Conservation (phyloP, 2,888 invertebrate species). For the Drosophila kokeensis region DNA sequence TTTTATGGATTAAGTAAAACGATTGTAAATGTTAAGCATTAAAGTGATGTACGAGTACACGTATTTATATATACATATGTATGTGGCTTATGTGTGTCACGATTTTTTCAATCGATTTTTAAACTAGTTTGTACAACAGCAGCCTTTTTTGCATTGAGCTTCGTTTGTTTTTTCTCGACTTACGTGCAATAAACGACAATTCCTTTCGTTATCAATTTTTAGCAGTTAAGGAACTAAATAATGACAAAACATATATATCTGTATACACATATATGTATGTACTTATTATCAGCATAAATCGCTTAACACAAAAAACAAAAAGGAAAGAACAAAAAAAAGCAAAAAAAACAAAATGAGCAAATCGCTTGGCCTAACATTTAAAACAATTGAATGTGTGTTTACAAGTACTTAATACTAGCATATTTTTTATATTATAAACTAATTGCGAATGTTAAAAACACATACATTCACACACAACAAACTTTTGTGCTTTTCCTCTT, state of each 20-base stretch:
- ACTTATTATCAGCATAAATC: constrained; percentile 47
- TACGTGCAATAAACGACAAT: constrained; percentile 71
- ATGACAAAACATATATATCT: constrained; percentile 17
- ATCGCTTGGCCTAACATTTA: constrained; percentile 57
- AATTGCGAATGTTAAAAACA: constrained; percentile 70
- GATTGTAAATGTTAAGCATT: constrained; percentile 59
- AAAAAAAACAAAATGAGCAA: constrained; percentile 12
- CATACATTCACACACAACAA: constrained; percentile 25
- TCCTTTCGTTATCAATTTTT: constrained; percentile 70
- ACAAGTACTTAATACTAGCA: constrained; percentile 67
- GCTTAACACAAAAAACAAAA: constrained; percentile 40
- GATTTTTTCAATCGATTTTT: constrained; percentile 64
- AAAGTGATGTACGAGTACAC: constrained; percentile 40
- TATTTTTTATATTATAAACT: constrained; percentile 78
- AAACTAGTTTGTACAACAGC: constrained; percentile 75
- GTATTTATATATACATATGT: constrained; percentile 24
- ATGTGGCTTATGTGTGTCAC: constrained; percentile 13
- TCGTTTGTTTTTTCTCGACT: constrained; percentile 67
- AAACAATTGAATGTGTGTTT: constrained; percentile 52
- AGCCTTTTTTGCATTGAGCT: constrained; percentile 78
- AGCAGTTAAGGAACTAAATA: constrained; percentile 41
- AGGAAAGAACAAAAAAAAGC: constrained; percentile 1
- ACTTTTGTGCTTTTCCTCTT: constrained; percentile 79
- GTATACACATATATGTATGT: constrained; percentile 33
- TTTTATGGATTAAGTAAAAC: constrained; percentile 74